These are phyloP conservation scores for Cervus canadensis DNA, from an alignment of 2,113 vertebrate species.

Conservation along the genomic window DNA sequence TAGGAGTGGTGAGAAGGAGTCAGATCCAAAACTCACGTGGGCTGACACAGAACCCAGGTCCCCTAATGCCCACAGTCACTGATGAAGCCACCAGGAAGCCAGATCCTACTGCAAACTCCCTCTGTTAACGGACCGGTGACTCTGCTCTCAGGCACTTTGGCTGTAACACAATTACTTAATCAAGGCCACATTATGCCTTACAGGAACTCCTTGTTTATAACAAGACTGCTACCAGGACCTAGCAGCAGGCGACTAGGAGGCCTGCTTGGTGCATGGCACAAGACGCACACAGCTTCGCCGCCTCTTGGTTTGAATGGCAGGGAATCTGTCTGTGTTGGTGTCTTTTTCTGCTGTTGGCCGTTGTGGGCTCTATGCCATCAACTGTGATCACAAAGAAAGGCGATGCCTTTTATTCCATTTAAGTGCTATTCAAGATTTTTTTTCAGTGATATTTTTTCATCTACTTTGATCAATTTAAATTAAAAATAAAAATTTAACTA, in stretches of 20 bases:
- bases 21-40: not conserved
- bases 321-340: rapidly evolving
- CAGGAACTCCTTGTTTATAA: not conserved
- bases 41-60: not conserved
- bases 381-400: not conserved
- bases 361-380: not conserved
- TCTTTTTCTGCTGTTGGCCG: not conserved
- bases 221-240: constrained; percentile 20
- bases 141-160: constrained; percentile 8
- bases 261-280: rapidly evolving
- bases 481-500: not conserved
- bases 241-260: not conserved
- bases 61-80: not conserved
- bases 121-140: rapidly evolving
- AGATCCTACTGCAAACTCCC: not conserved
- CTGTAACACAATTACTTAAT: constrained; percentile 14
- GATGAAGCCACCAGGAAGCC: not conserved
- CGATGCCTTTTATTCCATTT: not conserved
- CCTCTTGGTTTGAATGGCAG: not conserved
- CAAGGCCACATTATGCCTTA: constrained; percentile 39
- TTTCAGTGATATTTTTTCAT: not conserved
- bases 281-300: rapidly evolving
- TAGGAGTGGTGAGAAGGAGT: not conserved
- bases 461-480: not conserved
- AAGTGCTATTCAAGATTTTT: not conserved